Conservation (phyloP, 2,797 vertebrate species). For the Amazona ochrocephala region DNA sequence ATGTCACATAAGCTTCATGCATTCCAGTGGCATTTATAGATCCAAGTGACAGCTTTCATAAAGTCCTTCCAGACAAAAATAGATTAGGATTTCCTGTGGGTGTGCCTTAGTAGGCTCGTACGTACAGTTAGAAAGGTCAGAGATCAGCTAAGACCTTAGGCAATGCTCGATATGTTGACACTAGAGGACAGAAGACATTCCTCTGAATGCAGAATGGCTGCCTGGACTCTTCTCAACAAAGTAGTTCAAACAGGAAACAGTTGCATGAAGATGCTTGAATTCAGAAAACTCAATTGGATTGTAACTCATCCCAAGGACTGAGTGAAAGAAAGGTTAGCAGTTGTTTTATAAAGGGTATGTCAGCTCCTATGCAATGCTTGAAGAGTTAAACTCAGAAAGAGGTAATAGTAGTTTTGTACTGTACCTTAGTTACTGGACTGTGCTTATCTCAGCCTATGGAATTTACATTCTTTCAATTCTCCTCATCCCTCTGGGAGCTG, state of each 20-base stretch:
- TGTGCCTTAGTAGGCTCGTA: background rate
- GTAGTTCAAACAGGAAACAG: background rate
- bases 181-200: background rate
- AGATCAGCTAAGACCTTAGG: background rate
- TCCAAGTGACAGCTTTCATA: background rate
- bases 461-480: background rate
- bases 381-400: background rate
- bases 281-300: background rate
- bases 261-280: background rate
- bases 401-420: background rate
- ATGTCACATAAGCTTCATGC: background rate
- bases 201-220: background rate
- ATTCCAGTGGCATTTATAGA: background rate
- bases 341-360: background rate
- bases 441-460: background rate
- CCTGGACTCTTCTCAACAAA: background rate
- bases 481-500: background rate
- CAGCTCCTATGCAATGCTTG: background rate
- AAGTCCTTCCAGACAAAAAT: background rate
- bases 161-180: background rate
- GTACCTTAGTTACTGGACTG: background rate
- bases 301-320: background rate
- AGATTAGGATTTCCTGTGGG: background rate
- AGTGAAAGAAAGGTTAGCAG: background rate
- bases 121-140: constrained; percentile 12